These are phyloP conservation scores for Cuculus canorus DNA, from an alignment of 2,797 vertebrate genomes.

Conservation along the genomic window DNA sequence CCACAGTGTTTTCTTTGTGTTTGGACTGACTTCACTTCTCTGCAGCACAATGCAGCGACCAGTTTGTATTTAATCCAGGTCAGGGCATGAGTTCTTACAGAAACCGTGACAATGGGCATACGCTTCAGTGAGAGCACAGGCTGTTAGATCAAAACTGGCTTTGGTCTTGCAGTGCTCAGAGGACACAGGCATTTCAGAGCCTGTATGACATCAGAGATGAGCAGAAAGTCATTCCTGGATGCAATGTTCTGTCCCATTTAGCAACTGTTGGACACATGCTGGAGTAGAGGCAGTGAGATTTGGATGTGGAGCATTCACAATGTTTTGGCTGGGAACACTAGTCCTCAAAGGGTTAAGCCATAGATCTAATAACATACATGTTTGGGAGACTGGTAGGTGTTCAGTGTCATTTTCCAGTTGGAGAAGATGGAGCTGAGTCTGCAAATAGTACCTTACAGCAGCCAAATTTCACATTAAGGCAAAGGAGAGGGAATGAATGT, in stretches of 20 bases:
- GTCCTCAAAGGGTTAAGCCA: background rate
- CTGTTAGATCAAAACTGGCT: background rate
- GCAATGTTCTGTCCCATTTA: background rate
- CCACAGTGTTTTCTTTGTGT: rapidly evolving
- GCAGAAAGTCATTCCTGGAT: background rate
- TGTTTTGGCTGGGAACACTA: background rate
- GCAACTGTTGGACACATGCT: background rate
- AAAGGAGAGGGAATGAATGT: background rate
- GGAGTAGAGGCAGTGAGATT: background rate
- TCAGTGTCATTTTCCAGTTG: background rate
- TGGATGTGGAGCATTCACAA: background rate
- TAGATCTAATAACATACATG: background rate
- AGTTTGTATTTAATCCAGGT: background rate
- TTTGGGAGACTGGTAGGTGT: background rate
- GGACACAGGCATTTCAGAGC: background rate
- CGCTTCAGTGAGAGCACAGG: background rate
- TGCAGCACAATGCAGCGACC: background rate
- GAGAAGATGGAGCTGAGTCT: background rate
- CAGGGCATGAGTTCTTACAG: background rate
- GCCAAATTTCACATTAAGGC: background rate
- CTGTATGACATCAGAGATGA: background rate
- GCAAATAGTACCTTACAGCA: background rate
- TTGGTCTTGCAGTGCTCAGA: background rate
- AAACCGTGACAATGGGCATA: rapidly evolving
- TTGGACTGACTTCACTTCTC: background rate